Percentiles rank a stretch among this genome's conserved stretches.
Conservation (phyloP, 2,888 invertebrate genomes). For the Cybosia mesomella region DNA sequence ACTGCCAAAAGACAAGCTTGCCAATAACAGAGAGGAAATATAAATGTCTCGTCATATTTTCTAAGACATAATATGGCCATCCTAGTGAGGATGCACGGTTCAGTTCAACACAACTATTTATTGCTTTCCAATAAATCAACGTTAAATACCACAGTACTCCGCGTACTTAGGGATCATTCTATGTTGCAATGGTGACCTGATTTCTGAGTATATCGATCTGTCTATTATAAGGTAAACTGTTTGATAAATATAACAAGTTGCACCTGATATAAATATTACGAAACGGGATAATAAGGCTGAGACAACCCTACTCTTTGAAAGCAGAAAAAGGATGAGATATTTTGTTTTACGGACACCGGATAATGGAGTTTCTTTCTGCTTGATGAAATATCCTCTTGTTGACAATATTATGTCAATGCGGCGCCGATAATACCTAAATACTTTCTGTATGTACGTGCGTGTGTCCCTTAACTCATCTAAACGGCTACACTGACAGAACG, state of each 20-base stretch:
- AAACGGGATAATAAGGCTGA: no score
- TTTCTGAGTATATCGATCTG: constrained; percentile 19
- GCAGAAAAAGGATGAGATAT: no score
- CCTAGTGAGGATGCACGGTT: constrained; percentile 39
- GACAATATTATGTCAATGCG: no score
- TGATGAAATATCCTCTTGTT: no score
- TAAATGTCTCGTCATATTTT: not conserved
- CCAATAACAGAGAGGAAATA: not conserved
- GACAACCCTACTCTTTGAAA: no score
- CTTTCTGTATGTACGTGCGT: no score
- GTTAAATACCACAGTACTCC: constrained; percentile 27
- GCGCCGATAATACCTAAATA: no score
- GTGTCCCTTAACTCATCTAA: no score
- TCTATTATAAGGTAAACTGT: constrained; percentile 4
- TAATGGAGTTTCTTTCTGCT: no score
- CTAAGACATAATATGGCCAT: constrained; percentile 22
- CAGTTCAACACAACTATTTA: constrained; percentile 22
- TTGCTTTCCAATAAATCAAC: constrained; percentile 42
- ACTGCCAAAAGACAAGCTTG: not conserved
- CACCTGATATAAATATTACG: no score
- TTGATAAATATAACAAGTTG: not conserved
- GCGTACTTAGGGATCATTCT: constrained; percentile 20
- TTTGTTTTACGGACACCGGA: no score
- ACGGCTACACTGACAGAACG: no score
- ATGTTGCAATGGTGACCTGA: constrained; percentile 36